Conservation (phyloP, 2,888 invertebrate genomes). For the Melanostoma scalare region DNA sequence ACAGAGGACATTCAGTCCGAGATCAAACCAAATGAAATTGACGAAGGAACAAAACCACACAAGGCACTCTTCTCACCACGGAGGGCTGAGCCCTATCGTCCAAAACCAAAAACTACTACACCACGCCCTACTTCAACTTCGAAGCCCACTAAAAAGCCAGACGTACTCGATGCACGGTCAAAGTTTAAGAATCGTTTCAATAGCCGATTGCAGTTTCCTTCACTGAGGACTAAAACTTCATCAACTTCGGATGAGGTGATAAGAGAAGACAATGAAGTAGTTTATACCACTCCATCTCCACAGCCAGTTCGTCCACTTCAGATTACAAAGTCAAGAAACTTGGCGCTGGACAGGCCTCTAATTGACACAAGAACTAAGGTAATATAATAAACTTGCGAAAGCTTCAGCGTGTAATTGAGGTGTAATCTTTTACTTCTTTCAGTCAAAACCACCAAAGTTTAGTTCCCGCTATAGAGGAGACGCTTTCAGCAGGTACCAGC, state of each 20-base stretch:
- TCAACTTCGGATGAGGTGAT: constrained; percentile 10
- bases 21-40: constrained; percentile 60
- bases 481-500: constrained; percentile 59
- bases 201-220: constrained; percentile 67
- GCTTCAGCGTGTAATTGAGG: not conserved
- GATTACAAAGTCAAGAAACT: constrained; percentile 55
- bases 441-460: constrained; percentile 68
- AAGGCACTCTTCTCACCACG: constrained; percentile 70
- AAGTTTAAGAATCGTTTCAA: constrained; percentile 67
- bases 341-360: constrained; percentile 29
- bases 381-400: too few species aligned
- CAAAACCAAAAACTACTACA: constrained; percentile 63
- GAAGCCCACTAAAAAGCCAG: constrained; percentile 48
- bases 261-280: constrained; percentile 62
- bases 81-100: constrained; percentile 71
- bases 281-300: constrained; percentile 59
- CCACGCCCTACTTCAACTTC: constrained; percentile 47
- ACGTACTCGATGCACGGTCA: constrained; percentile 34
- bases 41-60: constrained; percentile 41
- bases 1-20: constrained; percentile 16
- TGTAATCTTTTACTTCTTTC: constrained; percentile 20
- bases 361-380: constrained; percentile 50
- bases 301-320: constrained; percentile 58
- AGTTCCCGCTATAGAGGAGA: constrained; percentile 75
- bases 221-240: constrained; percentile 57